Base-by-base conservation (phyloP, 2,797 vertebrate genomes). In the Menidia menidia region DNA sequence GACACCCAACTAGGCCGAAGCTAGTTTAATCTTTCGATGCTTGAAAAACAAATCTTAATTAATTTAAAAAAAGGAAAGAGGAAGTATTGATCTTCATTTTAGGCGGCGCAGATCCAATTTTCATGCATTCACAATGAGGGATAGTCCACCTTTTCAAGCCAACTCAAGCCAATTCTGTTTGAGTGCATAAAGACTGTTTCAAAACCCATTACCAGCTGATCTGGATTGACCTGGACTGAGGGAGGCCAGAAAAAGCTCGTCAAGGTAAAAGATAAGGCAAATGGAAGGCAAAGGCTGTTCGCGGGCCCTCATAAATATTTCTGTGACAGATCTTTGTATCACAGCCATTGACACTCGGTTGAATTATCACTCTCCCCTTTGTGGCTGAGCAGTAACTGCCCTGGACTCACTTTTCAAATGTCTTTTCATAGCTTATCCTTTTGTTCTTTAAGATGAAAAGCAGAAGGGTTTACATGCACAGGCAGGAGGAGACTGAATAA, bases 361-460 rank as follows among this genome's bases (percentile, higher is more conserved):
- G 64, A 89, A 89, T 66, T 25, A 25, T 68, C 58, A 59, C 55
- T 85, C 25, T 80, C 68, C 10, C 68, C 63, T 87, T 77, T 78
- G 81, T 77, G 56, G 67, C 62, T 12, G 42, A 42, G 42, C 3
- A 50, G 57, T 79, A 88, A 70, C 76, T 54, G 61, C 60, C 64
- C 70, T 75, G 89, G 85, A 91, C 83, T 93, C 85, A 79, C 70
- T 50, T 74, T 30, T 51, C 59, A 56, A 30, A 15, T 41, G 30
- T 69, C 81, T 84, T 86, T 90, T 92, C 82, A 88, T 13, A 45
- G 54, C 48, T 57, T 2, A 1, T 5, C 59, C 83, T 86, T 92
- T 93, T 93, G 87, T 93, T 87, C 83, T 60, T 47, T 14, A 4
- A 85, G 85, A 89, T 87, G 73, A 90, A 91, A 92, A 86, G 81